A percentile compares a stretch with the other conserved stretches of the same genome.
phyloP scores from a whole-genome alignment of 2,113 vertebrate genomes.

The Chaetura pelagica region DNA sequence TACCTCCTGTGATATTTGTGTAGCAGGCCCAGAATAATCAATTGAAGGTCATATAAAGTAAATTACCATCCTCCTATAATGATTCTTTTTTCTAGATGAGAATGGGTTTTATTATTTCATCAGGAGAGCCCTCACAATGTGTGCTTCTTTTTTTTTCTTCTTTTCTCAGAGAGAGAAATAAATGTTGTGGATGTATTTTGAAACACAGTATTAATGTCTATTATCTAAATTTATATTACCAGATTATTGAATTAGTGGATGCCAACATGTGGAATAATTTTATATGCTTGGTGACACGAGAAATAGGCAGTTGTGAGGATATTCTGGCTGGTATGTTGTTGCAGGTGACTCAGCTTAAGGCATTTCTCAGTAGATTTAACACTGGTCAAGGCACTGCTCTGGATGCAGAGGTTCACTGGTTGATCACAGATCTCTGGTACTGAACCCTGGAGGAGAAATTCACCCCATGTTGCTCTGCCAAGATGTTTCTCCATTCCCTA shows the following conservation, averaged over 20 bases:
- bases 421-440: background rate
- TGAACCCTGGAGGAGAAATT: background rate
- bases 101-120: constrained; percentile 89
- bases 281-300: constrained; percentile 64
- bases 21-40: constrained; percentile 89
- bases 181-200: constrained; percentile 69
- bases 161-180: constrained; percentile 51
- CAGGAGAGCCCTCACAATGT: constrained; percentile 69
- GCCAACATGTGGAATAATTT: constrained; percentile 68
- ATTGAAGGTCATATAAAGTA: constrained; percentile 92
- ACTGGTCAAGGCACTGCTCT: background rate
- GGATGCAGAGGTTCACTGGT: background rate
- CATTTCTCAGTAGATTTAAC: constrained; percentile 60
- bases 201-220: constrained; percentile 70
- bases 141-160: constrained; percentile 24
- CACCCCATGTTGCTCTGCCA: background rate
- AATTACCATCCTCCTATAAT: constrained; percentile 89
- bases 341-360: constrained; percentile 63
- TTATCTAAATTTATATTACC: constrained; percentile 76
- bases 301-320: constrained; percentile 49
- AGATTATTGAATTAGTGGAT: constrained; percentile 76
- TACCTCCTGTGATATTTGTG: constrained; percentile 93
- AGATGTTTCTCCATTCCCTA: background rate
- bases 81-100: constrained; percentile 89
- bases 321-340: background rate